These are phyloP conservation scores for Fragum fragum DNA, from an alignment of 2,888 invertebrate species.

Conservation along the genomic window DNA sequence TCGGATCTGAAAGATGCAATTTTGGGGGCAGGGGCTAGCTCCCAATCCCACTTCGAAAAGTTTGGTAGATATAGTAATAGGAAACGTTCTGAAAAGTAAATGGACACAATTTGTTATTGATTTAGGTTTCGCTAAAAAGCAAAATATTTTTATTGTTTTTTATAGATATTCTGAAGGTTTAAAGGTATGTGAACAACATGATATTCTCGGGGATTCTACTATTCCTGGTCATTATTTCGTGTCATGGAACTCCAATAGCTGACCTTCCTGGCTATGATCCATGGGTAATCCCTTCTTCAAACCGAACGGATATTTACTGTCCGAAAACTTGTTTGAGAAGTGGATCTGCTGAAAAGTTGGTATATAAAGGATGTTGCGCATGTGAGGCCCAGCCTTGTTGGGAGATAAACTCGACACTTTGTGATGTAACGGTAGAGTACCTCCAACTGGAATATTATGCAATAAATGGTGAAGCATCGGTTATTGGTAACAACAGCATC, in stretches of 20 bases:
- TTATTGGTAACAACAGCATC: not conserved
- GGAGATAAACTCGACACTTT: slow-evolving; percentile 29
- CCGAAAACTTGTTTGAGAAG: slow-evolving; percentile 22
- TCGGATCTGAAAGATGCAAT: too few species aligned
- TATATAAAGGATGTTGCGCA: slow-evolving; percentile 32
- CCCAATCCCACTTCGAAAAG: too few species aligned
- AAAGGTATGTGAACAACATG: too few species aligned
- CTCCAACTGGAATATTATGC: slow-evolving; percentile 36
- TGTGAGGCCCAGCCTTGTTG: slow-evolving; percentile 42
- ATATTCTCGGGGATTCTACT: not conserved
- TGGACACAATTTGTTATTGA: too few species aligned
- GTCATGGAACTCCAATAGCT: not conserved
- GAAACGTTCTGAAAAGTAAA: too few species aligned
- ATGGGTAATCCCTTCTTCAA: not conserved
- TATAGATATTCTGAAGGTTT: too few species aligned
- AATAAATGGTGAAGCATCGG: slow-evolving; percentile 29
- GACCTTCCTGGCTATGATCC: slow-evolving; percentile 4
- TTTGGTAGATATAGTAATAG: too few species aligned
- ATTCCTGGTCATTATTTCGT: not conserved
- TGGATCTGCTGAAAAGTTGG: not conserved
- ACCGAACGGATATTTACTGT: slow-evolving; percentile 34
- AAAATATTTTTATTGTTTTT: too few species aligned
- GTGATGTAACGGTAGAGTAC: slow-evolving; percentile 28
- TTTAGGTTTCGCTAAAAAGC: too few species aligned
- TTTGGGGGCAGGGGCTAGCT: too few species aligned